Conservation (phyloP, 1,140 invertebrate species). For the Caerostris darwini region DNA sequence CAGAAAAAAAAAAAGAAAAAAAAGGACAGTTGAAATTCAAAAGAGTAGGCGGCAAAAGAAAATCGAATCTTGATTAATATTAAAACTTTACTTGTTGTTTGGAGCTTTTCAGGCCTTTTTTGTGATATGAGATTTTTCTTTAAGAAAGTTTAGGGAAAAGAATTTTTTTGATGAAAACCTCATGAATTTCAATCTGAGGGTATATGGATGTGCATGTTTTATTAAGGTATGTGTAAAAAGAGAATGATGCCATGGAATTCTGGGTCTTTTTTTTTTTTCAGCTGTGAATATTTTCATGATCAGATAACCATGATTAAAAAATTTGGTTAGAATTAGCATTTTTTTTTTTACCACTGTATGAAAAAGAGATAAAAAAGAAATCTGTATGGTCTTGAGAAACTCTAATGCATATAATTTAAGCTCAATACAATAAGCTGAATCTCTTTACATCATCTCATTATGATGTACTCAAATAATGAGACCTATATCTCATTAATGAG, state of each 20-base stretch:
- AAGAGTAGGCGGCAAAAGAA: neutral
- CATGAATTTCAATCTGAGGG: slow-evolving; percentile 30
- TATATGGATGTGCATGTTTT: neutral
- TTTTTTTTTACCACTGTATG: no score
- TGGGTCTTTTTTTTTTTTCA: neutral
- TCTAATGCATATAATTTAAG: no score
- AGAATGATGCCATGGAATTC: neutral
- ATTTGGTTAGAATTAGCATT: no score
- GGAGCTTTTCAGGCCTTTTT: neutral
- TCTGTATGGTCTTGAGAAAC: no score
- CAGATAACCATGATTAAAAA: neutral
- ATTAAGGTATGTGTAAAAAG: neutral
- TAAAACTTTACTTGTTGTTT: slow-evolving; percentile 34
- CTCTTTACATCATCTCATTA: no score
- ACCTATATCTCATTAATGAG: no score
- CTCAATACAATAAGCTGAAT: no score
- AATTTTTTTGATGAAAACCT: slow-evolving; percentile 5
- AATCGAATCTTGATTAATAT: slow-evolving; percentile 40
- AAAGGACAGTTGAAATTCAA: neutral
- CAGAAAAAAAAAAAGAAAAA: neutral
- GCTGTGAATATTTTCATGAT: neutral
- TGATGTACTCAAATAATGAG: no score
- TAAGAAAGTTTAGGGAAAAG: neutral
- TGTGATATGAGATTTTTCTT: neutral
- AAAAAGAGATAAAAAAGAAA: no score